Percentiles rank a stretch among this genome's conserved stretches.
Conservation (phyloP, 2,113 vertebrate genomes). For the Pterocles orientalis region DNA sequence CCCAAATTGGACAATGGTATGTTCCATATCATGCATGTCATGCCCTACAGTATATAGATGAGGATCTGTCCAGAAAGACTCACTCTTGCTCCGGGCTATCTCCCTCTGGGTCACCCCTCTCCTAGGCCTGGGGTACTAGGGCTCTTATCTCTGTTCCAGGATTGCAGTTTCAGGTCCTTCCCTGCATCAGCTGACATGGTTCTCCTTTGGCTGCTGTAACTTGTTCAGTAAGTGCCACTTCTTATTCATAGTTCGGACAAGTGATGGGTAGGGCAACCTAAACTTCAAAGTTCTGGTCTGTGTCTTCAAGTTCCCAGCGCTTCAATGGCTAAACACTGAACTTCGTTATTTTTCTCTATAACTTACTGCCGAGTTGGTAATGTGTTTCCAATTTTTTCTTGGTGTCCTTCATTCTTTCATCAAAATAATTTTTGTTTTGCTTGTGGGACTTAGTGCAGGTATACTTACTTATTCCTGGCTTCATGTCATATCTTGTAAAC, state of each 20-base stretch:
- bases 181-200: background rate
- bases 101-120: no score
- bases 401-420: background rate
- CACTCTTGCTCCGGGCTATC: no score
- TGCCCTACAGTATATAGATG: no score
- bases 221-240: background rate
- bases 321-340: background rate
- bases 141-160: no score
- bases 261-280: background rate
- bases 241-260: background rate
- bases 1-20: no score
- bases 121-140: no score
- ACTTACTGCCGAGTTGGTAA: background rate
- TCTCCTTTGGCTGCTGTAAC: background rate
- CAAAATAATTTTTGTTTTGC: background rate
- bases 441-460: background rate
- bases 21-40: no score
- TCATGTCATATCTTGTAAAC: background rate
- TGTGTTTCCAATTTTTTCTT: rapidly evolving
- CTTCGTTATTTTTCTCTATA: background rate
- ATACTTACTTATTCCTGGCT: background rate
- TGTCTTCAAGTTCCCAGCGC: background rate
- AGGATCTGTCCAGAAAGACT: no score
- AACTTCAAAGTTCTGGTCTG: background rate
- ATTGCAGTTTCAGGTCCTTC: no score